Evolutionary conservation across 2,888 invertebrate genomes (phyloP), one percentile per base, ranked within the genome.

Genomic region (Paralinhomoeus sp.): DNA sequence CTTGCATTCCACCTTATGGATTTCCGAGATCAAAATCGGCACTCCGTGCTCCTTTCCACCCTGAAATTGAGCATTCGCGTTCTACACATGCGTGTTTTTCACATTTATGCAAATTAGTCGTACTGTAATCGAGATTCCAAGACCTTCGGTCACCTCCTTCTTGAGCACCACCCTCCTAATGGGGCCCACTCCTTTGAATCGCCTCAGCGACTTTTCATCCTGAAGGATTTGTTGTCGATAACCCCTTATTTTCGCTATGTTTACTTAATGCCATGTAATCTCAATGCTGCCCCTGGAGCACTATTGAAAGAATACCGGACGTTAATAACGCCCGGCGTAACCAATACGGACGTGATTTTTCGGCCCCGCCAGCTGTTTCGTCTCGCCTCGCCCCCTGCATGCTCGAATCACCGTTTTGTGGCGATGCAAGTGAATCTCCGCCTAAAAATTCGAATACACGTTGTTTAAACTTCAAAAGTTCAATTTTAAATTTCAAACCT

Each of bases 21-120:
- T 71, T 66, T 81, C 81, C 1, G 80, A 80, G 56, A 82, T 78
- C 47, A 82, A 66, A 51, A 82, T 78, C 1, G 81, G 81, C 35
- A 81, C 78, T 18, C 80, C 80, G 65, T 82, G 81, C 60, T 82
- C 82, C 49, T 77, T 72, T 1, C 81, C 81, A 44, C 81, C 80
- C 80, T 80, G 60, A 27, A 54, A 40, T 37, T 21, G 42, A 27
- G 24, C 18, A 21, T 2, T 2, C 18, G 37, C 36, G 23, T 3
- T 24, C 12, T 12, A 35, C 5, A 17, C 5, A 5, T 35, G 35
- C 5, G 17, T 18, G 5, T n/a, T 3, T 35, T 3, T 12, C 3
- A 13, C 24, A 12, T 13, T 3, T 9, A 22, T 17, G 22, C 3
- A 38, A 18, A 3, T 3, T 17, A 12, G 5, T 38, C 24, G 63